Evolutionary conservation across 1,140 invertebrate genomes (phyloP), one percentile per base, ranked within the genome.

Genomic region (Pachyrhynchus sulphureomaculatus): DNA sequence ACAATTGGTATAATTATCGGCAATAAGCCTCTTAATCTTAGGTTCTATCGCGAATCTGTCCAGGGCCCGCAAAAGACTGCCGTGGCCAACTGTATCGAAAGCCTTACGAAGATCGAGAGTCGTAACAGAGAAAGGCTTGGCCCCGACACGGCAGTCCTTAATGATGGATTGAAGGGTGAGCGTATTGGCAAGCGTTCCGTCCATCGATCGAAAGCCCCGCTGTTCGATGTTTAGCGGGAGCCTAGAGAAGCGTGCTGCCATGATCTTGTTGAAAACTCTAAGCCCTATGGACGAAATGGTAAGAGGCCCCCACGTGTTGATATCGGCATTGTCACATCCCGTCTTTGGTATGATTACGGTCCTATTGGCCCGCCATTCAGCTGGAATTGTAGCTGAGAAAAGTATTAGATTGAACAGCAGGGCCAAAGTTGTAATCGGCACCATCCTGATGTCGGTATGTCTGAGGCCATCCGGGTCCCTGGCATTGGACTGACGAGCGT

Each of bases 121-220:
- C 2, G 69, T 68, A 26, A 77, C 55, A 29, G 74, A 68, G 37
- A 67, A 72, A n/a, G 72, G 60, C 26, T 64, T 47, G 26, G 68
- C 54, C 32, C 60, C 2, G 10, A 3, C 4, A 4, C 13, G 9
- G 2, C 48, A 4, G 1, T 3, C 17, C 57, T 56, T 66, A 29
- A 76, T 61, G 20, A 73, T 66, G 0, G 68, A 66, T 39, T 77
- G 69, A 33, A 77, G 59, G 15, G 72, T 64, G 9, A 72, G 12
- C 4, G 5, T 18, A n/a, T 18, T 21, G 5, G 6, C 9, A 13
- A 26, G 2, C 0, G 32, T 1, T 6, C n/a, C 13, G 1, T 48
- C 45, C 1, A 48, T 8, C 1, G 13, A 13, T 1, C n/a, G 18
- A 4, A 15, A 26, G 13, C 23, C 23, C 9, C 23, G 75, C 21